Percentiles rank a stretch among this genome's conserved stretches.
Conservation (phyloP, 2,888 invertebrate genomes). For the Chironomus riparius region DNA sequence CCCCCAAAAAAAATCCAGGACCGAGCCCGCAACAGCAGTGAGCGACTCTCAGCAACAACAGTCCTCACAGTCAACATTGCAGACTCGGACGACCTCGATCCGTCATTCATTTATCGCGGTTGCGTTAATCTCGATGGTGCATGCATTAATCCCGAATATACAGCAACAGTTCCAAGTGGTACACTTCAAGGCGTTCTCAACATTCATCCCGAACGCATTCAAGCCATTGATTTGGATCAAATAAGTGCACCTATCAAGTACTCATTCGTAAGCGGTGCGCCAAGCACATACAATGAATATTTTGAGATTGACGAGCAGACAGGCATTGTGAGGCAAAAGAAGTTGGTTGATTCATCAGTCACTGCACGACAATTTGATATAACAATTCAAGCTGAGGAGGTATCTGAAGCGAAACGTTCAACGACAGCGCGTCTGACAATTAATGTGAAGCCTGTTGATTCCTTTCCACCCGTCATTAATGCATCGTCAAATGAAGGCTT, state of each 20-base stretch:
- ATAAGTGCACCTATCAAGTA: constrained; percentile 74
- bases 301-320: constrained; percentile 74
- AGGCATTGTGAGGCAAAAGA: constrained; percentile 71
- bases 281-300: constrained; percentile 65
- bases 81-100: constrained; percentile 87
- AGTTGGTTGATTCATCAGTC: constrained; percentile 69
- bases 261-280: constrained; percentile 71
- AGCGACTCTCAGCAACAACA: constrained; percentile 72
- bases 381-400: constrained; percentile 79
- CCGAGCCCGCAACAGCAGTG: constrained; percentile 67
- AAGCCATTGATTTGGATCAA: constrained; percentile 84
- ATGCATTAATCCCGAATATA: constrained; percentile 81
- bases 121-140: constrained; percentile 72
- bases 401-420: constrained; percentile 65
- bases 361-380: constrained; percentile 68
- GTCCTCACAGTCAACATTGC: constrained; percentile 75
- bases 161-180: constrained; percentile 66
- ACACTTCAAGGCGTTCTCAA: constrained; percentile 73
- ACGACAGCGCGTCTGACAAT: constrained; percentile 75
- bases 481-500: constrained; percentile 64
- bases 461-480: constrained; percentile 69
- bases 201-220: constrained; percentile 77
- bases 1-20: constrained; percentile 49
- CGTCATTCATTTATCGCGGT: constrained; percentile 81
- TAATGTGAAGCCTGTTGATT: constrained; percentile 76